Evolutionary conservation across 1,140 invertebrate genomes (phyloP), one percentile per base, ranked within the genome.

Genomic region (Amyelois transitella): DNA sequence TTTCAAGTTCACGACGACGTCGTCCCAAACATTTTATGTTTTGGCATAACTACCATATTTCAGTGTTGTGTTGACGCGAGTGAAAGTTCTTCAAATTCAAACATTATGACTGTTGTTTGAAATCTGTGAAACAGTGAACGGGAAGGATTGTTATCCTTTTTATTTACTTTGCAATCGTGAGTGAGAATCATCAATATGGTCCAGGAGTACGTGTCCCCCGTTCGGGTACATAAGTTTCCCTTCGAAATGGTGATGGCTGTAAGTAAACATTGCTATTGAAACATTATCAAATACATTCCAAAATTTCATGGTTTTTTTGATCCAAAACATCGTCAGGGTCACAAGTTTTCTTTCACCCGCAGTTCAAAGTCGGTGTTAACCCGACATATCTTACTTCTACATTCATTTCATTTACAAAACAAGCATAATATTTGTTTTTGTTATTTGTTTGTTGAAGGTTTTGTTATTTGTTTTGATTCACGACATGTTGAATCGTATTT

Each of bases 191-290:
- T 65, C 69, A 90, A 77, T 85, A 99, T 99, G 97, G 97, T 99
- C 71, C 97, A 99, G 89, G 97, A 97, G 82, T 99, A 98, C 88
- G 95, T 97, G 78, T 97, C 96, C 57, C 97, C 97, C 63, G 95
- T 98, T 3, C 92, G 97, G 90, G 96, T 99, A 54, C 98, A 98
- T 90, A 98, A 98, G 89, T 94, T 97, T 86, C 96, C 97, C 22
- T 99, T 99, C 86, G 96, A 98, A 86, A 91, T 99, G 73, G 96
- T 98, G 51, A 98, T 99, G 97, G 94, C 94, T 90, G 97, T 98
- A 90, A 93, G 95, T 95, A 75, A 70, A 64, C 53, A 38, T 55
- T 8, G 12, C 32, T 38, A 14, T 14, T 10, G 12, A 38, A 38
- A 38, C 12, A 38, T n/a, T 38, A 14, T 4, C 6, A 14, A 38